Evolutionary conservation across 2,888 invertebrate genomes (phyloP).

Genomic region (Tipula vernalis): DNA sequence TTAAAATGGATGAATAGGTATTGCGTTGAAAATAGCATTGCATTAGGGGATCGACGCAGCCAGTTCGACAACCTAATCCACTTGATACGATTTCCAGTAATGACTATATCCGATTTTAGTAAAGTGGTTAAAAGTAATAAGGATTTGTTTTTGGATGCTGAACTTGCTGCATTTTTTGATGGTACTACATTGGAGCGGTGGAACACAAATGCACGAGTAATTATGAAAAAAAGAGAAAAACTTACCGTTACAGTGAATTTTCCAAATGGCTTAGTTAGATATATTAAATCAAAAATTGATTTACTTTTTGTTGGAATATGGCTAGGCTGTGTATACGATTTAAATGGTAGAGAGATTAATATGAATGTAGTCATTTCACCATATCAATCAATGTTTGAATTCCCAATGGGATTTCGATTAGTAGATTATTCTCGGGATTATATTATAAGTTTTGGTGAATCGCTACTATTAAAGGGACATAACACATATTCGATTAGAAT

Average conservation of each 20-base stretch:
- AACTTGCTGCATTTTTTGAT: not conserved
- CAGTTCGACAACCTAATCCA: not conserved
- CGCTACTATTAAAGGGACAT: not conserved
- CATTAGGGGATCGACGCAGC: not conserved
- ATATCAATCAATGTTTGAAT: not conserved
- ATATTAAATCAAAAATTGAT: not conserved
- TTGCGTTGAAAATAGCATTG: not conserved
- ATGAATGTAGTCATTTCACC: not conserved
- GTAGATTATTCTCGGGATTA: not conserved
- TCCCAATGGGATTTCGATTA: not conserved
- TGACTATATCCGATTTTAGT: not conserved
- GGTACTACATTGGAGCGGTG: not conserved
- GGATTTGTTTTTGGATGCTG: not conserved
- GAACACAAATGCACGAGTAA: not conserved
- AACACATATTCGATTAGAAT: not conserved
- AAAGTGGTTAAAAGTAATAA: not conserved
- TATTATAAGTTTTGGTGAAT: not conserved
- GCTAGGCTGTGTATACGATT: not conserved
- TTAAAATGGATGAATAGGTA: not conserved
- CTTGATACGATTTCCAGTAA: not conserved
- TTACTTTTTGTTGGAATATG: not conserved
- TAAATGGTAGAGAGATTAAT: not conserved
- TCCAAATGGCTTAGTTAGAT: not conserved
- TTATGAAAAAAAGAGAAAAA: not conserved
- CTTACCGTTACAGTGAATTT: not conserved